phyloP scores from a whole-genome alignment of 2,113 vertebrate species.

The Drymodes brunneopygia region DNA sequence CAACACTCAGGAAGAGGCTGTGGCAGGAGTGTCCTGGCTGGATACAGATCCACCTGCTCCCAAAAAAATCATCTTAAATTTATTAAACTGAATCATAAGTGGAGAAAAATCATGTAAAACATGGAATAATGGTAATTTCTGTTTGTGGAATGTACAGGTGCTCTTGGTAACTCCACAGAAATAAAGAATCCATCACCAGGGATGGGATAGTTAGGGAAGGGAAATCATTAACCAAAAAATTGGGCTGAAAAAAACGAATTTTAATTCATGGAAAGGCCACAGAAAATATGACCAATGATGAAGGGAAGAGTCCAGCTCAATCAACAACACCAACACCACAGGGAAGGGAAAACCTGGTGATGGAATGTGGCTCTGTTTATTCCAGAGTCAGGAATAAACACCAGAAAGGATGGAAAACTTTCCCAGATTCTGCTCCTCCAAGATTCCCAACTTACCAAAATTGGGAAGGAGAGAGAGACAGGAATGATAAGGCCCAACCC shows the following conservation, averaged over 20 bases:
- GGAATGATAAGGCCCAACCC: rapidly evolving
- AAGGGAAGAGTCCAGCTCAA: neutral
- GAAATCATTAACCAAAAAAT: neutral
- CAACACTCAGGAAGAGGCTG: rapidly evolving
- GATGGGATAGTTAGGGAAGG: neutral
- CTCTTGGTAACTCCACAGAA: neutral
- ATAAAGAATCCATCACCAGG: neutral
- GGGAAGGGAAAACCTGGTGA: neutral
- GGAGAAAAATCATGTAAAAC: neutral
- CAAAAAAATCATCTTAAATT: neutral
- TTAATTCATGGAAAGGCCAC: neutral
- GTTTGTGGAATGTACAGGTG: neutral
- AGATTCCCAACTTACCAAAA: rapidly evolving
- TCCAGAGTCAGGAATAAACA: neutral
- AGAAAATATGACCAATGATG: neutral
- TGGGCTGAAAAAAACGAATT: neutral
- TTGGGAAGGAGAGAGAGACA: neutral
- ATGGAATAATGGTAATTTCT: neutral
- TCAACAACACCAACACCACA: neutral
- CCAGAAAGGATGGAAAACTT: neutral
- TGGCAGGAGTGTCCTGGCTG: neutral
- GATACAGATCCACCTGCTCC: neutral
- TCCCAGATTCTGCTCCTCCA: neutral
- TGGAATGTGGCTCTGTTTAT: neutral
- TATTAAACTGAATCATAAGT: neutral